Base-by-base conservation (phyloP, 2,113 vertebrate species). In the Brachypodius melanocephalos region DNA sequence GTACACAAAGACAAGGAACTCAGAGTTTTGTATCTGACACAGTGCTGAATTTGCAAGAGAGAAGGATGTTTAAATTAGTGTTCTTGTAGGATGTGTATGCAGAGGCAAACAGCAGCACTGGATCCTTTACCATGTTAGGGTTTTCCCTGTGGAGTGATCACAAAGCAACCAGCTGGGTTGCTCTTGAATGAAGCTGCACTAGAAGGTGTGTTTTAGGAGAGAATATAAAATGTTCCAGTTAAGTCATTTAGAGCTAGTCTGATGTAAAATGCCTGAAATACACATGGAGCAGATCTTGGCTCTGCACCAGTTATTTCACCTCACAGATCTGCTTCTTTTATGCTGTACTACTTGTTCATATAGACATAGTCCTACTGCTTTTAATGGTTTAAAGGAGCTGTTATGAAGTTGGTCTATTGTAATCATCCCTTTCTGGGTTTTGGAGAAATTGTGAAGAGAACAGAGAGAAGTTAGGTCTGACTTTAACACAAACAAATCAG, bases 271-370 rank as follows among this genome's bases (percentile, higher is more conserved):
- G 48, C 28, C 45, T 85, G 62, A 67, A 79, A 76, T 36, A 48
- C 2, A 2, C 14, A 7, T 13, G 61, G 29, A 77, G 40, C 51
- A 71, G 32, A 12, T 75, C 52, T 6, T 71, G 52, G 8, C 40
- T 63, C 61, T 55, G 69, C 20, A 46, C 4, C 43, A 72, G 36
- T 7, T 40, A 20, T 85, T 82, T 72, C 71, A 71, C 12, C 5
- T 49, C 65, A 40, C 14, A 55, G 32, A 31, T 46, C 49, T 76
- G 40, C 42, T 68, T 81, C 66, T 79, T 20, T 55, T 72, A 57
- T 0, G 0, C 54, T 46, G 28, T 5, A 21, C 31, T 55, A 6
- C 46, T 55, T 75, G 13, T 36, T 73, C 32, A 43, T 28, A 48
- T 15, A 40, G 24, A 55, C 34, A 46, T 34, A 26, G 8, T 45